Evolutionary conservation across 2,113 vertebrate species (phyloP).

Genomic region (Ictalurus furcatus): DNA sequence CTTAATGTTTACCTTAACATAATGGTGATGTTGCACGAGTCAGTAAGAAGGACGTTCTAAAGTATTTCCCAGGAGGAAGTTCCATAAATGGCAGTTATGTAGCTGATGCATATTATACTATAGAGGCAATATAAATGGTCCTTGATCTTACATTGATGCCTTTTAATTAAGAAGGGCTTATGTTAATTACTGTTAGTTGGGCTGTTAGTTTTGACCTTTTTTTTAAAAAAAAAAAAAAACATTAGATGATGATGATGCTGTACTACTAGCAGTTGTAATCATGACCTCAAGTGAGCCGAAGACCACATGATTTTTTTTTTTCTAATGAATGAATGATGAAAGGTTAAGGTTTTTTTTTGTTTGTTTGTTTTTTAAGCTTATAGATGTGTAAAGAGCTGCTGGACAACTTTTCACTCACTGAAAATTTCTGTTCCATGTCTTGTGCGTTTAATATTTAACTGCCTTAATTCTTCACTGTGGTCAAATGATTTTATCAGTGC

Average conservation of each 20-base stretch:
- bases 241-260: not conserved
- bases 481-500: not conserved
- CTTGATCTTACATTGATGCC: not conserved
- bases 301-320: not conserved
- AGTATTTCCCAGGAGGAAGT: not conserved
- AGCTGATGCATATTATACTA: not conserved
- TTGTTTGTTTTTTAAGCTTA: too few relatives aligned
- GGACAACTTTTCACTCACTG: conserved; percentile 59
- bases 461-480: not conserved
- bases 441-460: not conserved
- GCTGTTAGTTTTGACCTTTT: not conserved
- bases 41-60: not conserved
- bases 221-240: not conserved
- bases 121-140: not conserved
- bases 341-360: too few relatives aligned
- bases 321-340: not conserved
- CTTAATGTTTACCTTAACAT: not conserved
- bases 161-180: not conserved
- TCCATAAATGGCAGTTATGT: not conserved
- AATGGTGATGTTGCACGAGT: not conserved
- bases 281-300: not conserved
- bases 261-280: not conserved
- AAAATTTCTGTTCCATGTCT: not conserved
- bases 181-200: not conserved
- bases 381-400: conserved; percentile 50